Base-by-base conservation (phyloP, 2,888 invertebrate genomes). In the Taenaris catops region DNA sequence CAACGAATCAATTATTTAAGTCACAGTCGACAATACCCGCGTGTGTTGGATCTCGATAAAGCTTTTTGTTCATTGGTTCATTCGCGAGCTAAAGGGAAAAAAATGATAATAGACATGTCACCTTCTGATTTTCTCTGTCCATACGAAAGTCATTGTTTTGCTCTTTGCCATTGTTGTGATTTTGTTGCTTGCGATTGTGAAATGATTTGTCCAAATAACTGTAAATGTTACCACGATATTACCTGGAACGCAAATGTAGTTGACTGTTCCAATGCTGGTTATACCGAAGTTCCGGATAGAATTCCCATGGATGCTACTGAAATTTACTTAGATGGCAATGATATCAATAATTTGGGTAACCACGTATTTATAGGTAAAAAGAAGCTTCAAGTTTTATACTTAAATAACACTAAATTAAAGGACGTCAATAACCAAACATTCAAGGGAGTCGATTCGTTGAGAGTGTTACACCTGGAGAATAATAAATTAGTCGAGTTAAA, bases 221-320 rank as follows among this genome's bases (percentile, higher is more conserved):
- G 96, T 80, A 91, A 90, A 55, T 96, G 96, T 62, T 96, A 92
- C 87, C 94, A 95, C 70, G 95, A 96, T 67, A 92, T 93, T 62
- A 92, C 93, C 44, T 95, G 95, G 94, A 91, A 91, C 49, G 92
- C 93, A 47, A 95, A 95, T 78, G 93, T 95, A 27, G 94, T 95
- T 24, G 94, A 94, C 72, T 95, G 94, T 71, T 92, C 93, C 27
- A 91, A 91, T 59, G 91, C 91, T 27, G 92, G 91, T 25, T 93
- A 92, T 59, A 90, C 89, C 38, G 87, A 88, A 58, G 92, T 95
- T 18, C 94, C 94, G 8, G 90, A 92, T 46, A 90, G 92, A 58
- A 92, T 96, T 53, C 96, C 96, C 10, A 95, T 96, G 94, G 95
- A 95, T 73, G 94, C 95, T 35, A 95, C 95, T 27, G 94, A 95